Evolutionary conservation across 2,888 invertebrate genomes (phyloP).

Genomic region (Archips xylosteana): DNA sequence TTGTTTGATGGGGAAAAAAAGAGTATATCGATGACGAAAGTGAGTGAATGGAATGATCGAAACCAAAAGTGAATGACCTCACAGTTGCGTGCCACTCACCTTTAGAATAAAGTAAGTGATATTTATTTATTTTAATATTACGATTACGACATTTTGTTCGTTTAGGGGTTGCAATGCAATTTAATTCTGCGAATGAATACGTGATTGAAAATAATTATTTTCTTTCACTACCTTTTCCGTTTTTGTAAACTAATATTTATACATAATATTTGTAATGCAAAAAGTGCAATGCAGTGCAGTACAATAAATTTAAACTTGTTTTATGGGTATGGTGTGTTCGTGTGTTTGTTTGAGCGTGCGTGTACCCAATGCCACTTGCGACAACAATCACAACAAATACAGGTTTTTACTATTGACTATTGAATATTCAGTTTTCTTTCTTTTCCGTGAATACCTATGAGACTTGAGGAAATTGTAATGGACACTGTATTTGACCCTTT

Average conservation of each 20-base stretch:
- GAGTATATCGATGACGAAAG: no score
- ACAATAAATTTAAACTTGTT: background rate
- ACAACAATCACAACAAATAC: constrained; percentile 25
- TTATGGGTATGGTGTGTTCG: no score
- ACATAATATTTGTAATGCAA: background rate
- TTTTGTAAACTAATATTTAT: no score
- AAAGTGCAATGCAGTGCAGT: constrained; percentile 2
- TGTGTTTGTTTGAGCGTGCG: background rate
- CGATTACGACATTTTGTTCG: background rate
- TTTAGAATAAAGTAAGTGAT: constrained; percentile 12
- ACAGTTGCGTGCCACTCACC: background rate
- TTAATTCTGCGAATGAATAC: background rate
- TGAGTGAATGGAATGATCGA: background rate
- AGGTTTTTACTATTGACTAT: background rate
- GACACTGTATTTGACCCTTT: no score
- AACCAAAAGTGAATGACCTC: background rate
- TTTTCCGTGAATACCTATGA: background rate
- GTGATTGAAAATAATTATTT: no score
- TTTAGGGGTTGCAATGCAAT: background rate
- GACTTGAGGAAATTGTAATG: no score
- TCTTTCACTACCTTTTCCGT: no score
- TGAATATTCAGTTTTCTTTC: background rate
- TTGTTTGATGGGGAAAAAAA: no score
- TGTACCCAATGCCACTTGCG: constrained; percentile 9
- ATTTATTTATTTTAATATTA: background rate